Evolutionary conservation across 2,113 vertebrate species (phyloP).

Genomic region (Isurus oxyrinchus): DNA sequence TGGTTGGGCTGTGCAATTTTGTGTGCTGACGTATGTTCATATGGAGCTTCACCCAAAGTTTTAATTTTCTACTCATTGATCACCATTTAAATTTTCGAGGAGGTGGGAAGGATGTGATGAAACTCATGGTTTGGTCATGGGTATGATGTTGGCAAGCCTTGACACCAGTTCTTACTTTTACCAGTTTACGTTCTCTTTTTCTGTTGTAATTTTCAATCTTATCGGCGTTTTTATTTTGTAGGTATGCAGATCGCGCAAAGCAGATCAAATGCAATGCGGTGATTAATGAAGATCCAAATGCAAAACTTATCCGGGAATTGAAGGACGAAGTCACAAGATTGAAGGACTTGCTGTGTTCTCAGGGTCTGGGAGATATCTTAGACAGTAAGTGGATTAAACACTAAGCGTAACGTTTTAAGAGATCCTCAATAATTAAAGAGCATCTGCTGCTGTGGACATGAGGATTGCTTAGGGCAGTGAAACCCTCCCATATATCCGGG

Average conservation of each 20-base stretch:
- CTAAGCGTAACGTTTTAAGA: neutral
- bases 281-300: constrained; percentile 97
- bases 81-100: neutral
- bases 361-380: constrained; percentile 93
- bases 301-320: constrained; percentile 89
- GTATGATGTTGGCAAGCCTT: neutral
- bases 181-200: neutral
- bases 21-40: neutral
- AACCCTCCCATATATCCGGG: neutral
- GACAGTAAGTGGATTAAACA: constrained; percentile 78
- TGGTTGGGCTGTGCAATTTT: neutral
- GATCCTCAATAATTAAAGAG: neutral
- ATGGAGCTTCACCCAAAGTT: neutral
- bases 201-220: neutral
- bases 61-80: neutral
- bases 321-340: constrained; percentile 91
- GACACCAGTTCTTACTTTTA: neutral
- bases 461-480: neutral
- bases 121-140: neutral
- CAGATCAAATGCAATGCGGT: constrained; percentile 98
- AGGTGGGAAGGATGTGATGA: neutral
- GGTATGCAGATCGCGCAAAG: constrained; percentile 93
- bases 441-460: neutral
- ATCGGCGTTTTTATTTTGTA: constrained; percentile 40
- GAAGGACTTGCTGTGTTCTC: constrained; percentile 88